Percentiles rank a stretch among this genome's conserved stretches.
Evolutionary conservation across 2,113 vertebrate species (phyloP).

Genomic region (Platanista minor): DNA sequence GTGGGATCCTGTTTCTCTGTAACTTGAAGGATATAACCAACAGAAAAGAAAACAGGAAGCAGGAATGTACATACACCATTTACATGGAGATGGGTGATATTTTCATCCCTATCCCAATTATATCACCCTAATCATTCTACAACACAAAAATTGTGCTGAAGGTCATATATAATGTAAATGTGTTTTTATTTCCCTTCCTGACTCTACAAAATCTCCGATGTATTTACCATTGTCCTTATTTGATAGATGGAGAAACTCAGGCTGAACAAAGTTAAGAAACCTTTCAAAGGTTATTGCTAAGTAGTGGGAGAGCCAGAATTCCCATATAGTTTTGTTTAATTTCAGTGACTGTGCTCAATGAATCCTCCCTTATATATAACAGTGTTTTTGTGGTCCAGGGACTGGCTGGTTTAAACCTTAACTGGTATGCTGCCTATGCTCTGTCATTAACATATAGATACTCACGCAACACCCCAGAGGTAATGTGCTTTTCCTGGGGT

Average conservation of each 20-base stretch:
- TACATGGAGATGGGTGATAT: not conserved
- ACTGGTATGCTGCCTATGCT: not conserved
- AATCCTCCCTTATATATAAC: not conserved
- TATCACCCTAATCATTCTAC: not conserved
- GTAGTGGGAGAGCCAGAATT: not conserved
- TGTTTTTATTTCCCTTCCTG: not conserved
- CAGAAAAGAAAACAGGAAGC: not conserved
- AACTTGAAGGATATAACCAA: not conserved
- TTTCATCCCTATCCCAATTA: not conserved
- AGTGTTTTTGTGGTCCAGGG: not conserved
- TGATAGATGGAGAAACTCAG: not conserved
- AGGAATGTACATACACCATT: not conserved
- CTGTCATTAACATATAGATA: not conserved
- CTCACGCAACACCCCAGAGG: not conserved
- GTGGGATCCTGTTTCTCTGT: not conserved
- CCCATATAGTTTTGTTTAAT: not conserved
- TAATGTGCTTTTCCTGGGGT: not conserved
- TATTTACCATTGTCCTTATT: not conserved
- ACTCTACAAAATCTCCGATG: not conserved
- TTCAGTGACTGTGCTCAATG: not conserved
- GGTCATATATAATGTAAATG: not conserved
- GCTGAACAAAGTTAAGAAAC: not conserved
- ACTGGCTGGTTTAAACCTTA: not conserved
- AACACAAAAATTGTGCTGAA: not conserved
- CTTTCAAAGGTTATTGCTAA: not conserved